A percentile compares a stretch with the other conserved stretches of the same genome.
Evolutionary conservation across 2,113 vertebrate species (phyloP).

Genomic region (Onychorhynchus coronatus): DNA sequence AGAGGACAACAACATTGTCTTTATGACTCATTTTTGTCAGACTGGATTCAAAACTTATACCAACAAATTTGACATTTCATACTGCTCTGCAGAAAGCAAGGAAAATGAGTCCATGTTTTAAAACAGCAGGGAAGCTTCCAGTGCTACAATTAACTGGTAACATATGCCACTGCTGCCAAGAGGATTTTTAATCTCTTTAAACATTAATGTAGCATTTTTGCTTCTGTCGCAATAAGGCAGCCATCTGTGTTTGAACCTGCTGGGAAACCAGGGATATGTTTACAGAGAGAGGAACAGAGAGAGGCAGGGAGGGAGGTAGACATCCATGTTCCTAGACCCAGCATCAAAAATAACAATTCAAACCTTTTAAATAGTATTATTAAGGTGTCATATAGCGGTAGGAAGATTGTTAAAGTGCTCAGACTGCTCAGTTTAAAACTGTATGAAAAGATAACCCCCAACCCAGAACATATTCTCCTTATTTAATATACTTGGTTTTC

Average conservation of each 20-base stretch:
- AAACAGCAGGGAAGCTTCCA: conserved; percentile 79
- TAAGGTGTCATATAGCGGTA: conserved; percentile 31
- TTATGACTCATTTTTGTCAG: conserved; percentile 68
- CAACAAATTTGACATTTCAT: conserved; percentile 75
- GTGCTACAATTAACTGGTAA: conserved; percentile 83
- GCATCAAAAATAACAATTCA: conserved; percentile 61
- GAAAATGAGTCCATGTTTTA: conserved; percentile 76
- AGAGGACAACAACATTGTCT: conserved; percentile 56
- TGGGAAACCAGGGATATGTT: conserved; percentile 72
- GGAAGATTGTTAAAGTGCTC: conserved; percentile 12
- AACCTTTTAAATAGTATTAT: conserved; percentile 56
- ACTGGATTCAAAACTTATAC: conserved; percentile 70
- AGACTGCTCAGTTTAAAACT: conserved; percentile 48
- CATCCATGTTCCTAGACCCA: conserved; percentile 29
- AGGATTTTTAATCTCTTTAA: conserved; percentile 81
- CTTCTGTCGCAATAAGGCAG: conserved; percentile 79
- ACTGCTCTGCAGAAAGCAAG: conserved; percentile 68
- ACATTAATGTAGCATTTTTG: conserved; percentile 82
- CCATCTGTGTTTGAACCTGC: conserved; percentile 80
- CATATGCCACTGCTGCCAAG: conserved; percentile 82
- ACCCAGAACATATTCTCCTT: not conserved
- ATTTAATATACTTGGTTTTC: not conserved
- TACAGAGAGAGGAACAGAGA: conserved; percentile 58
- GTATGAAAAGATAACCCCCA: not conserved
- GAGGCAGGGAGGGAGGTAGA: conserved; percentile 27